Evolutionary conservation across 2,888 invertebrate genomes (phyloP), one percentile per base, ranked within the genome.

Genomic region (Bellardia bayeri): DNA sequence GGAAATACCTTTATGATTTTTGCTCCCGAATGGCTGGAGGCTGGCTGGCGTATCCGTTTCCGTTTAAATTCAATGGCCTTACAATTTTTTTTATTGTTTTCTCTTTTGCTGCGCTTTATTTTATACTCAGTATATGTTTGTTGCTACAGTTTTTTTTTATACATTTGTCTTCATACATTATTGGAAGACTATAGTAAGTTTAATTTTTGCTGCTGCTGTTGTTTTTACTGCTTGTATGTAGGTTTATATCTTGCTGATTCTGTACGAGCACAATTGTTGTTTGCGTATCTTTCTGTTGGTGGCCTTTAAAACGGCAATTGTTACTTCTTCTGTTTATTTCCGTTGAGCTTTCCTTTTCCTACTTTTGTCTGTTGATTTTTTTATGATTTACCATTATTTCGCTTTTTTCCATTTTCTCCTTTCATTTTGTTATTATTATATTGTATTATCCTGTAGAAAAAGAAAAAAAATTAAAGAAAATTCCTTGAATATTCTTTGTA

Each of bases 21-120:
- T 85, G 78, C 75, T 75, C 75, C 80, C 80, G 75, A 75, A 81
- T 76, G 76, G 56, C 79, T 86, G 88, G 80, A 72, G 88, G 88
- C 88, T 74, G 86, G 82, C 86, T 74, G 86, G 82, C 86, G 85
- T 87, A 88, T 89, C 88, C 89, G 88, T 82, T 89, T 89, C 88
- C 89, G 81, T 76, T 88, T 42, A 68, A 76, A 78, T 87, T 87
- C 85, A 83, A 81, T 87, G 88, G 78, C 72, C 82, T 85, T 80
- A 66, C 75, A 83, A 56, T 78, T 74, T 49, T 78, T 74, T 40
- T 51, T 14, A 83, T 78, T 71, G 78, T 83, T 71, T 83, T 76
- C 42, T 63, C 16, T 33, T 82, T 45, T 49, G n/a, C 45, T 56
- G 3, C 16, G 61, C 54, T 66, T 63, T 72, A 49, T 51, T 13